These are phyloP conservation scores for Chloroceryle aenea DNA, from an alignment of 2,113 vertebrate species.

Conservation along the genomic window DNA sequence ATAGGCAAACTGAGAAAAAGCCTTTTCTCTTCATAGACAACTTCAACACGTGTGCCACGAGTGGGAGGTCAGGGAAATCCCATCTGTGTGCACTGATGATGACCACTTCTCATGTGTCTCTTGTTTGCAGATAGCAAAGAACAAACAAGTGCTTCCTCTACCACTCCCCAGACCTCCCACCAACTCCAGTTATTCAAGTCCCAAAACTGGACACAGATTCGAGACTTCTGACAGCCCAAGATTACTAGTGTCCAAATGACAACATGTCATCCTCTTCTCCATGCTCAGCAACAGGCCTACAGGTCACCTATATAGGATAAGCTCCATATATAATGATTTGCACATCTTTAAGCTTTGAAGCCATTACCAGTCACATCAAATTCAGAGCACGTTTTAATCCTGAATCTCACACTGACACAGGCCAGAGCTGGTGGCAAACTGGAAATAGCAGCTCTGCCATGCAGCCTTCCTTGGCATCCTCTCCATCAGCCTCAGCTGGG, in stretches of 20 bases:
- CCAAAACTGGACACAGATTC: background rate
- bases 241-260: background rate
- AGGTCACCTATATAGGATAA: background rate
- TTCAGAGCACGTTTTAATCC: background rate
- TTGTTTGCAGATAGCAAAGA: accelerated
- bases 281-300: background rate
- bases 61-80: background rate
- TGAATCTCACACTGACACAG: background rate
- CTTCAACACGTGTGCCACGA: background rate
- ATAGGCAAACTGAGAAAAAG: background rate
- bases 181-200: background rate
- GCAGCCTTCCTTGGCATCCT: background rate
- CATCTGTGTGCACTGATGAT: accelerated
- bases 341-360: background rate
- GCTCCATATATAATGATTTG: background rate
- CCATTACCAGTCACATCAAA: background rate
- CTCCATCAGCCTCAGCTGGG: background rate
- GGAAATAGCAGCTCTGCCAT: background rate
- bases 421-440: background rate
- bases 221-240: background rate
- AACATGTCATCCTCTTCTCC: background rate
- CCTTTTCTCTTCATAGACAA: background rate
- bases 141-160: background rate
- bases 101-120: background rate
- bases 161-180: background rate